A percentile compares a stretch with the other conserved stretches of the same genome.
Evolutionary conservation across 2,797 vertebrate genomes (phyloP).

Genomic region (Anguilla anguilla): DNA sequence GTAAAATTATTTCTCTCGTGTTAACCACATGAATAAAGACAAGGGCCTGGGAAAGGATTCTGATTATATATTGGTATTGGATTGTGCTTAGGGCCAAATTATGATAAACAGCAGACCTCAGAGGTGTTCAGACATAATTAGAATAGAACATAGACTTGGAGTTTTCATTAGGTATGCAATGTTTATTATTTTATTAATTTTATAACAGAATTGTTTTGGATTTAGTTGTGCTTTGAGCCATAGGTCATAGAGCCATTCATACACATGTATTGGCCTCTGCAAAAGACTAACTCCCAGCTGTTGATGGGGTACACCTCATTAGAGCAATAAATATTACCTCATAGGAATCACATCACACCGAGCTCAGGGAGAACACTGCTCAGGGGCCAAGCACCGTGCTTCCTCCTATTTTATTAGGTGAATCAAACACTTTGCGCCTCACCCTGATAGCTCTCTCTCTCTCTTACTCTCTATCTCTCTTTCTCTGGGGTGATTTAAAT

Average conservation of each 20-base stretch:
- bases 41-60: not conserved
- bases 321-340: not conserved
- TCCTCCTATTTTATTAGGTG: not conserved
- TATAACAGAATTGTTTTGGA: not conserved
- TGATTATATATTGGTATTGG: not conserved
- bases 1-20: not conserved
- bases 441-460: not conserved
- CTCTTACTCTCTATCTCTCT: not conserved
- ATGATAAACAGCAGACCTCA: not conserved
- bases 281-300: not conserved
- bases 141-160: not conserved
- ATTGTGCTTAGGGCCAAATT: not conserved
- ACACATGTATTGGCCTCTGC: slow-evolving; percentile 10
- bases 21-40: slow-evolving; percentile 10
- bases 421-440: not conserved
- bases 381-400: not conserved
- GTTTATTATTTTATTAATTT: not conserved
- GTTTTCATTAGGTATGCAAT: not conserved
- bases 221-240: not conserved
- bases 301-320: slow-evolving; percentile 2
- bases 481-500: not conserved
- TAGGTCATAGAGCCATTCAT: not conserved
- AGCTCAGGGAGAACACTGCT: not conserved
- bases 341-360: not conserved
- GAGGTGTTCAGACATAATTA: not conserved